Conservation (phyloP, 1,140 invertebrate species). For the Portunus trituberculatus region DNA sequence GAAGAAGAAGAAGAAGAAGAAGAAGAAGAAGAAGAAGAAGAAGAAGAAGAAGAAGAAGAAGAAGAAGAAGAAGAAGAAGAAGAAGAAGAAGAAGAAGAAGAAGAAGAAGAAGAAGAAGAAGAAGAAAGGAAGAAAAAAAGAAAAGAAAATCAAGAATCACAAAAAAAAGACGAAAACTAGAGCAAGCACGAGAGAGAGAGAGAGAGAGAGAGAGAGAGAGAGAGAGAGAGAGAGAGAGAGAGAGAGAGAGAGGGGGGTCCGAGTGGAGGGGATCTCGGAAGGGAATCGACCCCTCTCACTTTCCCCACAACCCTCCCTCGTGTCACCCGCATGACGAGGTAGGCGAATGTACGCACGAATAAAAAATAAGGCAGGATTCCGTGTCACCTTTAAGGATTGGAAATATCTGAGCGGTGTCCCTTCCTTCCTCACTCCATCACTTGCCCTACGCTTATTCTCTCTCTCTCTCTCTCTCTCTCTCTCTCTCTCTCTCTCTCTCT, state of each 20-base stretch:
- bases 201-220: slow-evolving; percentile 2
- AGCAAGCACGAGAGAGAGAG: background rate
- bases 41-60: background rate
- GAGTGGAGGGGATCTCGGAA: background rate
- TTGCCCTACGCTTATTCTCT: background rate
- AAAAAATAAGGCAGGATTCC: background rate
- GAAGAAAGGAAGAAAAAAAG: background rate
- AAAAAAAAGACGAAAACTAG: background rate
- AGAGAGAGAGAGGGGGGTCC: background rate
- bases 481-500: no score
- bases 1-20: background rate
- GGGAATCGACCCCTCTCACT: no score
- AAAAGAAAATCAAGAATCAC: background rate
- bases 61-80: background rate
- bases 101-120: slow-evolving; percentile 26
- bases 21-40: slow-evolving; percentile 21
- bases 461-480: no score
- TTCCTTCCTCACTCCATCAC: background rate
- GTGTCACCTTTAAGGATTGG: background rate
- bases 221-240: slow-evolving; percentile 20
- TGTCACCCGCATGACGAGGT: background rate
- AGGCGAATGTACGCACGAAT: background rate
- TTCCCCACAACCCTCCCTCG: no score
- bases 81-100: background rate
- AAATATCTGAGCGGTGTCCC: background rate